phyloP scores from a whole-genome alignment of 2,888 invertebrate species.

The Ligdia adustata region DNA sequence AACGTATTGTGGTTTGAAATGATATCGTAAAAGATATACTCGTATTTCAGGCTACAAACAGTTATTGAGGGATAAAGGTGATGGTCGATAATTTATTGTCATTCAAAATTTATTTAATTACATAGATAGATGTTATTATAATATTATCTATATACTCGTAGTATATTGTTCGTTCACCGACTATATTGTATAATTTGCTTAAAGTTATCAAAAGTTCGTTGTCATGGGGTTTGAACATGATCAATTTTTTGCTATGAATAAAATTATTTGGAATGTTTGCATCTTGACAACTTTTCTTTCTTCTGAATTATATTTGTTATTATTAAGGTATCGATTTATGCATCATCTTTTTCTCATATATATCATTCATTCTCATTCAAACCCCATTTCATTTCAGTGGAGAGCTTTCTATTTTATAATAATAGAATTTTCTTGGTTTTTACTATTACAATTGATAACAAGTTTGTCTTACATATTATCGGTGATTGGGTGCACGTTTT shows the following conservation, averaged over 20 bases:
- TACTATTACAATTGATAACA: slow-evolving; percentile 36
- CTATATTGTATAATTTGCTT: too few species aligned
- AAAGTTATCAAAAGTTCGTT: slow-evolving; percentile 55
- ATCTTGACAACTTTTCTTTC: slow-evolving; percentile 83
- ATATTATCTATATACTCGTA: slow-evolving; percentile 29
- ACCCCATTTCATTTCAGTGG: slow-evolving; percentile 81
- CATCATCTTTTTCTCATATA: slow-evolving; percentile 62
- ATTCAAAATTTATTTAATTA: slow-evolving; percentile 24
- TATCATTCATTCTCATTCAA: slow-evolving; percentile 73
- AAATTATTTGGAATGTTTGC: slow-evolving; percentile 80
- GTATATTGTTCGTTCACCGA: too few species aligned
- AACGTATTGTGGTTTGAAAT: slow-evolving; percentile 42
- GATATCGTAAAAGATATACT: background rate
- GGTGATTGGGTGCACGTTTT: slow-evolving; percentile 82
- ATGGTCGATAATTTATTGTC: slow-evolving; percentile 23
- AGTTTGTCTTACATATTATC: slow-evolving; percentile 28
- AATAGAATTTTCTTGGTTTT: slow-evolving; percentile 43
- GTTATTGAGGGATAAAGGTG: slow-evolving; percentile 25
- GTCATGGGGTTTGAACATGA: slow-evolving; percentile 81
- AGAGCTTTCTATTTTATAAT: slow-evolving; percentile 65
- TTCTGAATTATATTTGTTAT: slow-evolving; percentile 54
- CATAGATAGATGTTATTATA: slow-evolving; percentile 38
- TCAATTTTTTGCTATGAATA: slow-evolving; percentile 67
- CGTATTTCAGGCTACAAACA: slow-evolving; percentile 18
- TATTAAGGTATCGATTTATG: slow-evolving; percentile 62